These are phyloP conservation scores for Apolygus lucorum DNA, from an alignment of 1,140 invertebrate species.

Conservation along the genomic window DNA sequence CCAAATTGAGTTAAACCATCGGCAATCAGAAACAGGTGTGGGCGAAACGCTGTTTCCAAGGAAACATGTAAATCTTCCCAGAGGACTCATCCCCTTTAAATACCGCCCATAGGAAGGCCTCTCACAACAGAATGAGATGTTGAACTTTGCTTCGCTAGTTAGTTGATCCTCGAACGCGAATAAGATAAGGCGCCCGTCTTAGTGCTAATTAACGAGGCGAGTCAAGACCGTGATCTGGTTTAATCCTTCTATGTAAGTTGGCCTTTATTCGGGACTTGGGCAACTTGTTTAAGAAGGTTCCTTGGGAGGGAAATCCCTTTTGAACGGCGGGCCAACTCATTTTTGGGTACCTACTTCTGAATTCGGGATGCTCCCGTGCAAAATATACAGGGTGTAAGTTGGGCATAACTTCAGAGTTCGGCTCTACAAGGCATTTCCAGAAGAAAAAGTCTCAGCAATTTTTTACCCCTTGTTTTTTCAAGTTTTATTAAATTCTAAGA, in stretches of 20 bases:
- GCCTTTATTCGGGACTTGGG: not conserved
- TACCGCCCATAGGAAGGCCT: not conserved
- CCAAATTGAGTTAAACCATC: constrained; percentile 13
- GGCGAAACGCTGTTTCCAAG: not conserved
- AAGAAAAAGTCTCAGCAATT: no score
- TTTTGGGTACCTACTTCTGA: no score
- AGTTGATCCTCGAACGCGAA: constrained; percentile 6
- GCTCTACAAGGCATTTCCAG: no score
- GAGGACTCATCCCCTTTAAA: not conserved
- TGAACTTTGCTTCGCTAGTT: not conserved
- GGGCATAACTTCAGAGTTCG: no score
- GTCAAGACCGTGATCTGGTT: not conserved
- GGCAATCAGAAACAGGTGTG: constrained; percentile 14
- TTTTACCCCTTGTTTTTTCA: no score
- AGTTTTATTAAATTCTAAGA: no score
- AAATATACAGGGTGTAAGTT: no score
- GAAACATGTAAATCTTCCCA: constrained; percentile 8
- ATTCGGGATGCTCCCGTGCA: no score
- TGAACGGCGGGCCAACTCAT: no score
- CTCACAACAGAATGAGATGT: constrained; percentile 2
- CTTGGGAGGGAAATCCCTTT: no score
- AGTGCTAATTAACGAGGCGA: constrained; percentile 5
- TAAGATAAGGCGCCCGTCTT: constrained; percentile 9
- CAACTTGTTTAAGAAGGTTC: not conserved
- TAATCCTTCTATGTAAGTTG: not conserved